Base-by-base conservation (phyloP, 2,888 invertebrate genomes). In the Mimachlamys varia region DNA sequence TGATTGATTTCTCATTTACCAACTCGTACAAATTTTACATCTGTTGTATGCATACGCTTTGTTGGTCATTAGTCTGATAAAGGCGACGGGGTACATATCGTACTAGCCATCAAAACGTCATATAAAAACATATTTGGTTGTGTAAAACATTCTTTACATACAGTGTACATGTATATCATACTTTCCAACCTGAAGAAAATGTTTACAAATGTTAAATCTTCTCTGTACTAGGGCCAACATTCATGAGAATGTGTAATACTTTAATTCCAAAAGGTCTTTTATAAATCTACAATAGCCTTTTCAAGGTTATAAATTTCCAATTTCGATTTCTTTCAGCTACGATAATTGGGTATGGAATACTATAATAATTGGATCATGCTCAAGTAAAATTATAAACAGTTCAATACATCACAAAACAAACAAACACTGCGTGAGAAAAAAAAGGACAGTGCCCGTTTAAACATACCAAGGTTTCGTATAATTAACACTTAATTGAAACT, bases 361-460 rank as follows among this genome's bases (percentile, higher is more conserved):
- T 27, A 33, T 76, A 76, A 76, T 76, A 76, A 76, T 76, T 76
- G 76, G 76, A 76, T 76, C 33, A 76, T 76, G 33, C 27, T 76
- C 33, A 76, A 76, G 76, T 76, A 27, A 76, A 27, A 76, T 33
- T 76, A 76, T 33, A 76, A 27, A 76, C 76, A 33, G 76, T 76
- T 76, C 76, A 76, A 76, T 27, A 33, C 22, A 76, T 27, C 15
- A 76, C 13, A 27, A 33, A 33, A 22, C 33, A 76, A 76, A 62
- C 62, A 22, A 7, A 76, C 0, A 33, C 13, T 33, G 12, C 4
- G 27, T 13, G 76, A 33, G 33, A 13, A 13, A 76, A 13, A 76
- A 76, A 2, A 22, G 15, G 4, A 76, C 33, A 33, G 33, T 53
- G 53, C 19, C 53, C 53, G 62, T n/a, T 1, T 53, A 62, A 62